Evolutionary conservation across 1,140 invertebrate genomes (phyloP).

Genomic region (Pogonomyrmex barbatus): DNA sequence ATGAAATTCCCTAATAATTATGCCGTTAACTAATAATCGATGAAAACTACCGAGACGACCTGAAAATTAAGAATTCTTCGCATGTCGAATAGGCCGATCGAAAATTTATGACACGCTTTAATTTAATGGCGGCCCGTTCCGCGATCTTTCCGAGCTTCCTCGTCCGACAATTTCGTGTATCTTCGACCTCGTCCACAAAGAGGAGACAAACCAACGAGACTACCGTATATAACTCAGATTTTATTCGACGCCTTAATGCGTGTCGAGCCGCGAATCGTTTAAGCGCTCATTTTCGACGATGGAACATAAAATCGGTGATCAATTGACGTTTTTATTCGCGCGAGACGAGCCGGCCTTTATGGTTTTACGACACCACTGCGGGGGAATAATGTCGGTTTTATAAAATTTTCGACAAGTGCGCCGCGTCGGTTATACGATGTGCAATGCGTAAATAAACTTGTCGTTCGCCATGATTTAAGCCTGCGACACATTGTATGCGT

Average conservation of each 20-base stretch:
- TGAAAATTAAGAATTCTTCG: slow-evolving; percentile 43
- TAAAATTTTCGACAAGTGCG: slow-evolving; percentile 38
- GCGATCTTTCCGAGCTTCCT: neutral
- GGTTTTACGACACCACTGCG: slow-evolving; percentile 53
- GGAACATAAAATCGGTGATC: slow-evolving; percentile 70
- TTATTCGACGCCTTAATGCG: slow-evolving; percentile 61
- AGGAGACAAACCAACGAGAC: neutral
- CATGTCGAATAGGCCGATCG: slow-evolving; percentile 4
- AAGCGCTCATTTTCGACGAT: slow-evolving; percentile 27
- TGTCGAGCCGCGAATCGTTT: neutral
- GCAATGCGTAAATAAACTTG: slow-evolving; percentile 42
- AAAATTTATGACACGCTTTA: slow-evolving; percentile 55
- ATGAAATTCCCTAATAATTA: slow-evolving; percentile 58
- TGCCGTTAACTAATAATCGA: slow-evolving; percentile 60
- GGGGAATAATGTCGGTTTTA: slow-evolving; percentile 42
- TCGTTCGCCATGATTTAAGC: slow-evolving; percentile 33
- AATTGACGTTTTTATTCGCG: slow-evolving; percentile 69
- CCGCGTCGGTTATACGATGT: slow-evolving; percentile 5
- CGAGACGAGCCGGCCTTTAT: slow-evolving; percentile 30
- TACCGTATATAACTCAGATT: slow-evolving; percentile 64
- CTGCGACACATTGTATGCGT: neutral
- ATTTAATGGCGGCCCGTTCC: neutral
- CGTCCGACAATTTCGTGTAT: neutral
- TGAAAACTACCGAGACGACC: slow-evolving; percentile 46
- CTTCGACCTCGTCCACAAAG: neutral